These are phyloP conservation scores for Alviniconcha marisindica DNA, from an alignment of 1,140 invertebrate species.

Conservation along the genomic window DNA sequence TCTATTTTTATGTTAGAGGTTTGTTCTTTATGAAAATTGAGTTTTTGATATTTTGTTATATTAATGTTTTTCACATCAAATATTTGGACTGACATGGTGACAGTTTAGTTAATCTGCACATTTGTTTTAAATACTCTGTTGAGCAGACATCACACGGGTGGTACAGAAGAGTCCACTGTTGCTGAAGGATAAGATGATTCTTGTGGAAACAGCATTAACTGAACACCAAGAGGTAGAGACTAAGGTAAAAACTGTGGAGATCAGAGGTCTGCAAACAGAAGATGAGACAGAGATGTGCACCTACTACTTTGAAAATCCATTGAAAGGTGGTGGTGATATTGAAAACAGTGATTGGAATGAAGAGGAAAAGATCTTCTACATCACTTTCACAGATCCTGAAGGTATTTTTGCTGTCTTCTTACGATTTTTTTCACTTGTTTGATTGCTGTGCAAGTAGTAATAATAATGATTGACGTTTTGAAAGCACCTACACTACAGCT, in stretches of 20 bases:
- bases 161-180: slow-evolving; percentile 28
- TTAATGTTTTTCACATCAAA: too few species aligned
- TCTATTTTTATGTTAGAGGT: too few species aligned
- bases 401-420: slow-evolving; percentile 34
- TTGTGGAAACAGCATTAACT: slow-evolving; percentile 6
- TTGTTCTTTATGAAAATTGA: too few species aligned
- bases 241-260: slow-evolving; percentile 19
- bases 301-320: slow-evolving; percentile 54
- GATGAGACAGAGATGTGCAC: slow-evolving; percentile 33
- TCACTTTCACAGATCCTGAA: slow-evolving; percentile 50
- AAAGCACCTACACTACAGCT: too few species aligned
- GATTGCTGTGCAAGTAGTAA: too few species aligned
- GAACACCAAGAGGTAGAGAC: not conserved
- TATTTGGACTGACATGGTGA: too few species aligned
- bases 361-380: slow-evolving; percentile 38
- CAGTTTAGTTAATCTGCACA: too few species aligned
- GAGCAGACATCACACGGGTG: slow-evolving; percentile 29
- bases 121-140: not conserved
- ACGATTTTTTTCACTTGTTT: too few species aligned
- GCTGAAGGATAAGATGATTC: slow-evolving; percentile 30
- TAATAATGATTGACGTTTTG: too few species aligned
- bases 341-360: slow-evolving; percentile 37
- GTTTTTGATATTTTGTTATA: too few species aligned
- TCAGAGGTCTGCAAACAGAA: slow-evolving; percentile 14
- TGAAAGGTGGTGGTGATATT: slow-evolving; percentile 52